Conservation (phyloP, 2,113 vertebrate species). For the Stictonetta naevosa region DNA sequence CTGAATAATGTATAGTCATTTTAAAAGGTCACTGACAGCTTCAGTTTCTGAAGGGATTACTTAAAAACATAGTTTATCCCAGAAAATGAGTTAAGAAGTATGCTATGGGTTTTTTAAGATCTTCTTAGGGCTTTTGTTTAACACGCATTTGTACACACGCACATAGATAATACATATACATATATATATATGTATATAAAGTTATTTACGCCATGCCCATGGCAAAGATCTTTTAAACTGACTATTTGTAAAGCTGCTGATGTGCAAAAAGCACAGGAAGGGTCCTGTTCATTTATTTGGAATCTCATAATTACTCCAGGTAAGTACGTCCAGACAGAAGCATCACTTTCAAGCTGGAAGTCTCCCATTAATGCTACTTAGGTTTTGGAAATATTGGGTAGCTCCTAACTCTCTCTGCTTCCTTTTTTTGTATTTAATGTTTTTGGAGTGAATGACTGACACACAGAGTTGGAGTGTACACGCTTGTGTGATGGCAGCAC, state of each 20-base stretch:
- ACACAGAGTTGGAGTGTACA: neutral
- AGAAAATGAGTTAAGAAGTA: neutral
- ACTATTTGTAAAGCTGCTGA: slow-evolving; percentile 28
- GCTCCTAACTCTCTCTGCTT: neutral
- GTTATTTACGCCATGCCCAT: slow-evolving; percentile 39
- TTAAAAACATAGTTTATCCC: slow-evolving; percentile 22
- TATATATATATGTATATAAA: slow-evolving; percentile 42
- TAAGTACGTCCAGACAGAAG: neutral
- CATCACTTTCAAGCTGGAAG: neutral
- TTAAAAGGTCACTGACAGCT: slow-evolving; percentile 45
- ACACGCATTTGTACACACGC: neutral
- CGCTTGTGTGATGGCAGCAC: neutral
- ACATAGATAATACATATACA: slow-evolving; percentile 36
- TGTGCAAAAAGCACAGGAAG: neutral
- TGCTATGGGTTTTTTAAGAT: neutral
- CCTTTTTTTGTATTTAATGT: neutral
- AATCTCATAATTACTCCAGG: neutral
- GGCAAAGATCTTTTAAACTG: slow-evolving; percentile 55
- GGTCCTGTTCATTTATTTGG: neutral
- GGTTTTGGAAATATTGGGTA: neutral
- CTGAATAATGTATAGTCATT: slow-evolving; percentile 44
- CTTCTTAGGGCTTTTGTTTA: slow-evolving; percentile 24
- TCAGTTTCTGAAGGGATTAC: slow-evolving; percentile 24
- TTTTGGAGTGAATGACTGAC: neutral
- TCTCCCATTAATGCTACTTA: neutral